These are phyloP conservation scores for Manduca sexta DNA, from an alignment of 1,140 invertebrate genomes.

Conservation along the genomic window DNA sequence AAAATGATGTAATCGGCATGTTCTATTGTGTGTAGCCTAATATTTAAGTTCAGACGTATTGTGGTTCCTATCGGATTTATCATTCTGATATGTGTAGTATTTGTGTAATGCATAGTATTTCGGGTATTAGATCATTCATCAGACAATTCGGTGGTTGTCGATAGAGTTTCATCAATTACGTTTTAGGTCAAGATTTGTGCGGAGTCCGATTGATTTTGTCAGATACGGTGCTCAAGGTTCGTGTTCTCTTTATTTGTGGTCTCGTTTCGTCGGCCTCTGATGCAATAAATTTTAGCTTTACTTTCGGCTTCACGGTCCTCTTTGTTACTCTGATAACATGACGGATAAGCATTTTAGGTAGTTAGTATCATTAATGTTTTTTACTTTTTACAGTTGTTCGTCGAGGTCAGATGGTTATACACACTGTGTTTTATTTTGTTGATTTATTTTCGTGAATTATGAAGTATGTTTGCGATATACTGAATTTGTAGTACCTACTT, in stretches of 20 bases:
- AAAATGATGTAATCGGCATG: background rate
- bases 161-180: slow-evolving; percentile 56
- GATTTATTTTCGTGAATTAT: background rate
- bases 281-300: slow-evolving; percentile 65
- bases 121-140: too few species aligned
- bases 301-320: slow-evolving; percentile 56
- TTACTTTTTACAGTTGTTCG: slow-evolving; percentile 15
- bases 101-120: too few species aligned
- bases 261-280: slow-evolving; percentile 65
- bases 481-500: too few species aligned
- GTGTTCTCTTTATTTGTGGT: slow-evolving; percentile 72
- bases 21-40: background rate
- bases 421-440: background rate
- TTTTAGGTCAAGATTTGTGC: slow-evolving; percentile 70
- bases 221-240: slow-evolving; percentile 69
- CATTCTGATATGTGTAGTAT: too few species aligned
- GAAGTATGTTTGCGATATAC: background rate
- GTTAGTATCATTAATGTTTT: slow-evolving; percentile 21
- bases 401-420: slow-evolving; percentile 13
- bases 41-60: too few species aligned
- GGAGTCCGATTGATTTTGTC: slow-evolving; percentile 70
- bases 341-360: slow-evolving; percentile 59
- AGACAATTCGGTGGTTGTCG: background rate
- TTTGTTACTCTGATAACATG: slow-evolving; percentile 63
- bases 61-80: too few species aligned